phyloP scores from a whole-genome alignment of 2,797 vertebrate genomes.

The Danio tinwini region DNA sequence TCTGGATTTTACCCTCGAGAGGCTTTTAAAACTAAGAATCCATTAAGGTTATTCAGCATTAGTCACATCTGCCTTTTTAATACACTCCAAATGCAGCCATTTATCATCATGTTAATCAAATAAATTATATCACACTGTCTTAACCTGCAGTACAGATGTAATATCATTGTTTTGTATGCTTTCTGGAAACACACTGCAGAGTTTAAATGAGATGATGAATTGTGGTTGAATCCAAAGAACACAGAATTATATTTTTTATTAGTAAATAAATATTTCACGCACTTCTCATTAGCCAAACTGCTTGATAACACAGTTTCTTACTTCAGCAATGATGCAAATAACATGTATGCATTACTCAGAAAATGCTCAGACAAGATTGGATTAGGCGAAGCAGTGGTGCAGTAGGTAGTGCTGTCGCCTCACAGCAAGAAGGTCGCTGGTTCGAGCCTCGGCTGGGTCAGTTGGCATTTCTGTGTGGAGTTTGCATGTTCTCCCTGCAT shows the following conservation, averaged over 20 bases:
- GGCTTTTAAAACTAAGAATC: conserved; percentile 17
- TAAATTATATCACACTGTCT: conserved; percentile 14
- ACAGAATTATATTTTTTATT: not conserved
- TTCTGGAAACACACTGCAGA: conserved; percentile 7
- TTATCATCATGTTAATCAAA: conserved; percentile 7
- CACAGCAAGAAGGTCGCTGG: too few relatives aligned
- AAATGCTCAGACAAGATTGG: not conserved
- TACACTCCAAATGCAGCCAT: conserved; percentile 11
- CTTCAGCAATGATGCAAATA: not conserved
- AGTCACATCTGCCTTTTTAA: conserved; percentile 6
- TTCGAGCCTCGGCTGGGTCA: too few relatives aligned
- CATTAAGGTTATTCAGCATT: conserved; percentile 17
- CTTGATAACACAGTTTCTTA: not conserved
- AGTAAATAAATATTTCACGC: not conserved
- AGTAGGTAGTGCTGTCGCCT: too few relatives aligned
- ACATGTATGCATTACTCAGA: not conserved
- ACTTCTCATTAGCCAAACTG: not conserved
- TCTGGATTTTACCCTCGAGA: conserved; percentile 5
- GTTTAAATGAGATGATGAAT: not conserved
- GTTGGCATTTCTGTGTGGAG: too few relatives aligned
- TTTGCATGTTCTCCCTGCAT: too few relatives aligned
- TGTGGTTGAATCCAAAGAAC: not conserved
- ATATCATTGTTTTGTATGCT: conserved; percentile 1
- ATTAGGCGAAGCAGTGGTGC: too few relatives aligned
- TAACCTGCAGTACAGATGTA: conserved; percentile 4